Evolutionary conservation across 2,113 vertebrate species (phyloP), one percentile per base, ranked within the genome.

Genomic region (Cavia aperea): DNA sequence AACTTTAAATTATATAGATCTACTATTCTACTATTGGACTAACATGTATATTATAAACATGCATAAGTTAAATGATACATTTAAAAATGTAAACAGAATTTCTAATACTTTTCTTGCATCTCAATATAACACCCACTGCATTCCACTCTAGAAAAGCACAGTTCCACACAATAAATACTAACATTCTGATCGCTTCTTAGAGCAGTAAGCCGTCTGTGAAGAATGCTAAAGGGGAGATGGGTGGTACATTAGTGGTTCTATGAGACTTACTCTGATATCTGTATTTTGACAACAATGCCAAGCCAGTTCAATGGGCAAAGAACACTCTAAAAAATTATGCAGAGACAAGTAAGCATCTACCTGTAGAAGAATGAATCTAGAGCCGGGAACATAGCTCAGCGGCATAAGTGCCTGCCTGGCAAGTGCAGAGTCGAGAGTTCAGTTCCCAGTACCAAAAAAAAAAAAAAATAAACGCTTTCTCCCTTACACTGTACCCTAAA

Each of bases 71-170:
- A 90, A 77, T 36, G n/a, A 72, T 79, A 88, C 16, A 81, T 82
- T 90, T 58, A 72, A 66, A 58, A 92, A 62, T 73, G 14, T 88
- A 78, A 86, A 68, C 46, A 81, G 36, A 70, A 73, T 77, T 70
- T 86, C 29, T 89, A 86, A 84, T 58, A 63, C 66, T 93, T 58
- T 90, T 83, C 82, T 56, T 95, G 49, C 21, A 70, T 78, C 62
- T 91, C 84, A 78, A 56, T 33, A 31, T n/a, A 65, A 65, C 66
- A 68, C 62, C 33, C 86, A 81, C 43, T 77, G 81, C 49, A 86
- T 51, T 62, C n/a, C 9, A 94, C 7, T 73, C 7, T 26, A 39
- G 46, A 66, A 73, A 5, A 33, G 21, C 49, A 81, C 6, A 81
- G 26, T 89, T 81, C 49, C 68, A 89, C 29, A 36, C 51, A 86